phyloP scores from a whole-genome alignment of 2,888 invertebrate species.

The Drosophila nr. perissopoda region DNA sequence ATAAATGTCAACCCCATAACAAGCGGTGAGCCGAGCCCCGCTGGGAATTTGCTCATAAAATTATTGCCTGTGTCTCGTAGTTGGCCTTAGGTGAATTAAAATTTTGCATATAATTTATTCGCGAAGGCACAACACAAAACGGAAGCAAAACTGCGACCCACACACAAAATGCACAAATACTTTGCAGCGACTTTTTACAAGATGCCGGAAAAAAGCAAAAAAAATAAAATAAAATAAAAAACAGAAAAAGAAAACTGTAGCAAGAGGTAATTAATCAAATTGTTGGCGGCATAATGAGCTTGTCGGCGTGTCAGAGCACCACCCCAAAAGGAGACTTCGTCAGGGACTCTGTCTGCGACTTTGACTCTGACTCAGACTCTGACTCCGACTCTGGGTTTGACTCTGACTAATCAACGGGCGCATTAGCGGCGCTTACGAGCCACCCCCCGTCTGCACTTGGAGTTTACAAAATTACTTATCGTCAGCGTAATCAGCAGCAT shows the following conservation, averaged over 20 bases:
- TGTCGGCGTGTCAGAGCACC: slow-evolving; percentile 51
- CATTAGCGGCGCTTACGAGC: slow-evolving; percentile 70
- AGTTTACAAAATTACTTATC: slow-evolving; percentile 77
- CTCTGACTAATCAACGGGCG: slow-evolving; percentile 68
- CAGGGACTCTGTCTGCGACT: background rate
- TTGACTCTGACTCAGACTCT: background rate
- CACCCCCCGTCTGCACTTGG: slow-evolving; percentile 60
- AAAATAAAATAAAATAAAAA: background rate
- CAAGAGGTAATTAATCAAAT: slow-evolving; percentile 75
- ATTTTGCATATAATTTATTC: slow-evolving; percentile 71
- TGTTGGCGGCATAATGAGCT: slow-evolving; percentile 76
- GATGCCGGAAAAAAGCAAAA: slow-evolving; percentile 4
- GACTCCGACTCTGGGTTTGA: slow-evolving; percentile 3
- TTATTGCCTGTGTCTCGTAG: slow-evolving; percentile 44
- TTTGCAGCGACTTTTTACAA: slow-evolving; percentile 26
- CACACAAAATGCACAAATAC: slow-evolving; percentile 46
- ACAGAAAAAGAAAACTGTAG: slow-evolving; percentile 23
- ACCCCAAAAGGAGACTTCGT: background rate
- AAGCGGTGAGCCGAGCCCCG: slow-evolving; percentile 18
- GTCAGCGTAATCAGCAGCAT: slow-evolving; percentile 78
- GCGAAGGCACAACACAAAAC: slow-evolving; percentile 49
- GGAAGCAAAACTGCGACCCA: slow-evolving; percentile 19
- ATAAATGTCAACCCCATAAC: slow-evolving; percentile 44
- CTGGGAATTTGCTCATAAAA: slow-evolving; percentile 53
- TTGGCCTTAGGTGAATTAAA: slow-evolving; percentile 65